phyloP scores from a whole-genome alignment of 2,888 invertebrate genomes.

The Neria commutata region DNA sequence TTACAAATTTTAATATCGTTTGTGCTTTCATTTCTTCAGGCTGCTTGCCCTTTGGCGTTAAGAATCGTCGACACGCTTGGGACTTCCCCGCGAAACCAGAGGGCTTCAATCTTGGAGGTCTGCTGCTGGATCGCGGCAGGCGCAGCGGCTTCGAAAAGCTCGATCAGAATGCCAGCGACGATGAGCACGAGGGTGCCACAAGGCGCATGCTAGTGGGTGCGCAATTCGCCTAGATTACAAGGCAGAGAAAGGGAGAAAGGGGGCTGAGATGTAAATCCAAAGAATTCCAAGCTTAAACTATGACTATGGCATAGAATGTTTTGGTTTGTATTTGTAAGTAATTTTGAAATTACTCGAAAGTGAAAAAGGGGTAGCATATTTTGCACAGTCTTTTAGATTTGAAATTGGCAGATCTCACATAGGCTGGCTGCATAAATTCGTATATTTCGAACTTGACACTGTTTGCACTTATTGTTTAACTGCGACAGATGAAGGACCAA shows the following conservation, averaged over 20 bases:
- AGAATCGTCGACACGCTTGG: slow-evolving; percentile 62
- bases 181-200: slow-evolving; percentile 65
- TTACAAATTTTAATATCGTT: not conserved
- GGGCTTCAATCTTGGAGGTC: slow-evolving; percentile 70
- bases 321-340: too few relatives aligned
- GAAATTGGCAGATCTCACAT: too few relatives aligned
- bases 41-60: slow-evolving; percentile 57
- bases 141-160: slow-evolving; percentile 68
- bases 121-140: slow-evolving; percentile 65
- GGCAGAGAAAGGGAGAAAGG: not conserved
- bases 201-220: slow-evolving; percentile 61
- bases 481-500: too few relatives aligned
- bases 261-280: too few relatives aligned
- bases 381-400: too few relatives aligned
- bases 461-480: too few relatives aligned
- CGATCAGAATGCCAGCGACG: slow-evolving; percentile 72
- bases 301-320: too few relatives aligned
- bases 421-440: too few relatives aligned
- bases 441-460: too few relatives aligned
- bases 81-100: slow-evolving; percentile 64
- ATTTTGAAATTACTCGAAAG: too few relatives aligned
- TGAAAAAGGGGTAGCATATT: too few relatives aligned
- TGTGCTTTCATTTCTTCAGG: slow-evolving; percentile 38
- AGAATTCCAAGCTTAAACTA: too few relatives aligned
- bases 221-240: slow-evolving; percentile 47